A percentile compares a stretch with the other conserved stretches of the same genome.
These are phyloP conservation scores for Brachionus rotundiformis DNA, from an alignment of 1,140 invertebrate genomes.

Conservation along the genomic window DNA sequence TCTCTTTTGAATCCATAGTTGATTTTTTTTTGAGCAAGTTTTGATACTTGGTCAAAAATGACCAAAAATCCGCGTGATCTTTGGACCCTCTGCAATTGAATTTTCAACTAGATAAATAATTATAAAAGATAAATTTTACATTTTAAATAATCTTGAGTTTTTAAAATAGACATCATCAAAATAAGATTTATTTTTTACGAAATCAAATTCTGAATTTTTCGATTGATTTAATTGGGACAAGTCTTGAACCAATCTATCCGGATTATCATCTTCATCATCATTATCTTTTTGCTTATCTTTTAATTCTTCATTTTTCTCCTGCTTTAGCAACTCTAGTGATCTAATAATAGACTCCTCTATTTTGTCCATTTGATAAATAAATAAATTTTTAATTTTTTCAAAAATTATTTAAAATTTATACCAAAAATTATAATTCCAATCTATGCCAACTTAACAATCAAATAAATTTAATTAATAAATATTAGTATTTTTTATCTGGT, in stretches of 20 bases:
- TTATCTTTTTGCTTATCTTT: neutral
- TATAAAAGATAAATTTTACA: neutral
- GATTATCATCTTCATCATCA: neutral
- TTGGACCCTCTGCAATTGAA: slow-evolving; percentile 6
- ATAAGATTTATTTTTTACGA: neutral
- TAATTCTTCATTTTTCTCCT: neutral
- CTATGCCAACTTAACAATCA: no score
- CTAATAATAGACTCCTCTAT: neutral
- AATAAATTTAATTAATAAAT: no score
- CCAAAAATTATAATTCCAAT: no score
- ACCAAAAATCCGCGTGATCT: slow-evolving; percentile 40
- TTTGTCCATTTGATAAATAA: slow-evolving; percentile 6
- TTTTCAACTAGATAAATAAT: neutral
- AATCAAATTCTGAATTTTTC: neutral
- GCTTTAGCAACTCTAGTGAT: neutral
- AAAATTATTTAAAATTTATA: no score
- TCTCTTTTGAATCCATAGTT: neutral
- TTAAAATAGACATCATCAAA: slow-evolving; percentile 31
- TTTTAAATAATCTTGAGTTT: slow-evolving; percentile 8
- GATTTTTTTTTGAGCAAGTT: slow-evolving; percentile 1
- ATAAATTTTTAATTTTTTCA: neutral
- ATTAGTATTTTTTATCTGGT: no score
- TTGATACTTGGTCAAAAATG: slow-evolving; percentile 39
- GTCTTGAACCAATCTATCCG: neutral
- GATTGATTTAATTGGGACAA: slow-evolving; percentile 4